Base-by-base conservation (phyloP, 2,113 vertebrate species). In the Xiphophorus hellerii region DNA sequence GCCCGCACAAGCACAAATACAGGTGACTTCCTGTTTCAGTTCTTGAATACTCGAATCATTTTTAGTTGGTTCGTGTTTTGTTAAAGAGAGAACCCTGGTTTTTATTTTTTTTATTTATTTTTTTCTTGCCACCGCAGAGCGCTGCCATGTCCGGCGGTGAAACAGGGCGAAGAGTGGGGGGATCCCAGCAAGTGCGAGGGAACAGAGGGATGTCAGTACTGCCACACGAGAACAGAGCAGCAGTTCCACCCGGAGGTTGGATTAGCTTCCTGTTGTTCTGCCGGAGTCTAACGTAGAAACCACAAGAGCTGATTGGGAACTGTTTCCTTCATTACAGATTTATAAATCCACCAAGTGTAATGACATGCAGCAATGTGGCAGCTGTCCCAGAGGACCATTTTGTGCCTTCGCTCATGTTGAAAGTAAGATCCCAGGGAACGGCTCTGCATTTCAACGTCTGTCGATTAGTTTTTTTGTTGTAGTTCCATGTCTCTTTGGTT, bases 301-400 rank as follows among this genome's bases (percentile, higher is more conserved):
- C n/a, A 25, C 42, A 22, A 2, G 28, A 9, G 39, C 39, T 58
- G 7, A n/a, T 17, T n/a, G 3, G 67, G 1, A 74, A 22, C 2
- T 7, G 7, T 60, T 48, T 74, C 1, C 72, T 39, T 51, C 66
- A 37, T 71, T 69, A 54, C 92, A 99, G 97, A 99, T 99, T 90
- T 99, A 99, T 90, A 98, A 98, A 87, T 99, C 97, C 84, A 99
- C 96, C 66, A 99, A 99, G 94, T 99, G 98, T 92, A 99, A 99
- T 60, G 98, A 99, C 81, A 99, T 99, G 96, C 97, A 98, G 90
- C 98, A 99, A 93, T 95, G 96, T 73, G 97, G 97, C 88, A 97
- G 96, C 95, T 99, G 98, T 88, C 98, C 98, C 77, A 93, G 98
- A 88, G 98, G 98, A 84, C 97, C 98, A n/a, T 99, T 99, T 94